These are phyloP conservation scores for Chromis chromis DNA, from an alignment of 2,797 vertebrate species.

Conservation along the genomic window DNA sequence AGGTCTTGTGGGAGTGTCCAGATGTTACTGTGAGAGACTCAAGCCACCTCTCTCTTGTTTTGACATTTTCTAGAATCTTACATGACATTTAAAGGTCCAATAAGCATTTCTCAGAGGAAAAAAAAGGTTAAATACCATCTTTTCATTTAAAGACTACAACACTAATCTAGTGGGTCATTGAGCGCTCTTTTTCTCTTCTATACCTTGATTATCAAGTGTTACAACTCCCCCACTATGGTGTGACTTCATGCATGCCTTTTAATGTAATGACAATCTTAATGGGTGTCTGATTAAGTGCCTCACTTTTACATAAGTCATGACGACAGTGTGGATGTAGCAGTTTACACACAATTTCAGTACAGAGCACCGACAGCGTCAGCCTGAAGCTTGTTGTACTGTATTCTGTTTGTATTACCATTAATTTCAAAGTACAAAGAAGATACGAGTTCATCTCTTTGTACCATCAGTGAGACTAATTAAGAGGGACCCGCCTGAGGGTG, in stretches of 20 bases:
- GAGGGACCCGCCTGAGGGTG: slow-evolving; percentile 4
- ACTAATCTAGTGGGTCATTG: neutral
- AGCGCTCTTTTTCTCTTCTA: neutral
- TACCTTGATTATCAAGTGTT: neutral
- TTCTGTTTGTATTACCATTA: slow-evolving; percentile 8
- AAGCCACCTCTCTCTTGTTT: neutral
- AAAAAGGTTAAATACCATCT: neutral
- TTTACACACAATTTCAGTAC: slow-evolving; percentile 3
- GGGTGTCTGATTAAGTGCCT: neutral
- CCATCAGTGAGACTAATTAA: slow-evolving; percentile 41
- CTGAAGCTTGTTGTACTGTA: neutral
- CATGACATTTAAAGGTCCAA: slow-evolving; percentile 33
- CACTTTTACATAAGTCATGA: too few species aligned
- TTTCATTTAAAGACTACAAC: neutral
- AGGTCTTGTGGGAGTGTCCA: slow-evolving; percentile 73
- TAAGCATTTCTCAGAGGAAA: slow-evolving; percentile 9
- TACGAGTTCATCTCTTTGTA: slow-evolving; percentile 13
- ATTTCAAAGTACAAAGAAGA: slow-evolving; percentile 18
- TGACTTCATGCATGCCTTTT: neutral
- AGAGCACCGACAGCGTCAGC: neutral
- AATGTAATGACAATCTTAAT: neutral
- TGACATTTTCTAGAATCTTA: slow-evolving; percentile 54
- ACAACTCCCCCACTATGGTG: neutral
- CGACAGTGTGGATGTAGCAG: too few species aligned
- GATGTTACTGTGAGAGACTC: slow-evolving; percentile 66